Conservation (phyloP, 1,140 invertebrate species). For the Halotydeus destructor region DNA sequence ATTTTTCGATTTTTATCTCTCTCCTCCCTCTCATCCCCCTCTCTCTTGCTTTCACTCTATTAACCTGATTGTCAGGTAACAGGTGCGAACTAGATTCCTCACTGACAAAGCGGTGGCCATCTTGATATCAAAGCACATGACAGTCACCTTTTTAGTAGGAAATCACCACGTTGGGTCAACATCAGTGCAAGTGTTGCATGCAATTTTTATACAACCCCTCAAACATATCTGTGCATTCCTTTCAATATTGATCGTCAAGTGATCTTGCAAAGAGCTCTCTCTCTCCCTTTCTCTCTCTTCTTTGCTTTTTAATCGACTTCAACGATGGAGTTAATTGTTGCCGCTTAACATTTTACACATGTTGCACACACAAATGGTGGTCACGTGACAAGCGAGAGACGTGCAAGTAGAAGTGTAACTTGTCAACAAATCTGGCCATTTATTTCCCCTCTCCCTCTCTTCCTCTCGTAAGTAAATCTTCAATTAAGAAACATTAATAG, state of each 20-base stretch:
- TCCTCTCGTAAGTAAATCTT: not conserved
- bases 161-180: no score
- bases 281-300: not conserved
- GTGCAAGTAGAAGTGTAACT: not conserved
- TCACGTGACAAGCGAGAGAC: not conserved
- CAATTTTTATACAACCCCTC: no score
- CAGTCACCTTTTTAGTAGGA: no score
- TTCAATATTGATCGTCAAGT: no score
- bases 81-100: no score
- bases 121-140: no score
- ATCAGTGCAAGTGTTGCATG: no score
- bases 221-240: no score
- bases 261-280: no score
- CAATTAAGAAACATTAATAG: not conserved
- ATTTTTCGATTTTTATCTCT: no score
- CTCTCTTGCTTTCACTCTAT: not conserved
- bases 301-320: not conserved
- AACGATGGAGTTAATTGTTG: not conserved
- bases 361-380: not conserved
- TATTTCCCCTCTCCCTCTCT: not conserved
- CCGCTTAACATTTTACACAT: not conserved
- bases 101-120: no score
- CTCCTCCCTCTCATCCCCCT: not conserved
- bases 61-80: no score
- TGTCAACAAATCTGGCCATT: not conserved